Evolutionary conservation across 2,888 invertebrate genomes (phyloP), one percentile per base, ranked within the genome.

Genomic region (Opisthograptis luteolata): DNA sequence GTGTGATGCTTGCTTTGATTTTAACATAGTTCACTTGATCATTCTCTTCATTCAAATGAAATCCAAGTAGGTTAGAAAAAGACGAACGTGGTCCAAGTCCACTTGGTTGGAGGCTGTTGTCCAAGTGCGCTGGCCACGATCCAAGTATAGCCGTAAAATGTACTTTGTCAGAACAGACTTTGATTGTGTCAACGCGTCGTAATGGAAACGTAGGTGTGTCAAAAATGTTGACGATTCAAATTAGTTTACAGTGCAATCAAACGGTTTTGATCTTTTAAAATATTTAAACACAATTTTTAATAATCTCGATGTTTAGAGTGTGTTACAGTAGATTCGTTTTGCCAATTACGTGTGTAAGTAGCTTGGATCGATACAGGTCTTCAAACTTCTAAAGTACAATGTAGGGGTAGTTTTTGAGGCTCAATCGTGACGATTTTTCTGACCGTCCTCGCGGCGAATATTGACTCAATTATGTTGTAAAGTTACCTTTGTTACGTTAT

Each of bases 401-500:
- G 70, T 81, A 83, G 81, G 83, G 70, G 70, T 82, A 84, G 79
- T 70, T 78, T 76, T 77, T 71, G 80, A 80, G 79, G 82, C 83
- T 84, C 79, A 83, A 68, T 72, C 69, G 72, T 71, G 76, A 69
- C 24, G 70, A 67, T 69, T 70, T 71, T 66, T 37, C 59, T 68
- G 68, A 67, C 64, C 37, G 43, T 61, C 52, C 41, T 3, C 1
- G 36, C 44, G 62, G 56, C 54, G 64, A 70, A 65, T 63, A 66
- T 66, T 56, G 66, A 75, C 72, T 70, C 67, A 67, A 60, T 67
- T 68, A 71, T 76, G 70, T 80, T 81, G 70, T 52, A 62, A 74
- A 84, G 87, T 86, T 87, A 87, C 86, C 86, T 78, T 79, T 79
- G 84, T 84, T 86, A 81, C 71, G 78, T 83, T 81, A 68, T 71